Percentiles rank a stretch among this genome's conserved stretches.
These are phyloP conservation scores for Lasioglossum oenotherae DNA, from an alignment of 2,888 invertebrate genomes.

Conservation along the genomic window DNA sequence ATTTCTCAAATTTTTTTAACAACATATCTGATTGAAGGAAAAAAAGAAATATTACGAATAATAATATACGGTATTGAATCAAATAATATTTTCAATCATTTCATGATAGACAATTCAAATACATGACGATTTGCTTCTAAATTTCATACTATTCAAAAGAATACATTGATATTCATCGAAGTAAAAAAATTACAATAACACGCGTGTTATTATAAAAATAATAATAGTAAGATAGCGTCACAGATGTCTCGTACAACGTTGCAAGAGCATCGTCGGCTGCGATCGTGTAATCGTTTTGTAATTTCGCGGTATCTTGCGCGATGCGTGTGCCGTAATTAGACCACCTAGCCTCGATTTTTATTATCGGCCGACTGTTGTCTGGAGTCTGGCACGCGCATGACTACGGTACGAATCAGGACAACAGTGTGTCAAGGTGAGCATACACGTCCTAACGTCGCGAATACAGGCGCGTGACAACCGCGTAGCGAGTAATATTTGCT, in stretches of 20 bases:
- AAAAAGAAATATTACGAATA: no score
- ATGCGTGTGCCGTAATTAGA: conserved; percentile 62
- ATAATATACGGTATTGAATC: no score
- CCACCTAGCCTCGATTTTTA: conserved; percentile 70
- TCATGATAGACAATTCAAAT: no score
- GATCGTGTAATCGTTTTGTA: conserved; percentile 33
- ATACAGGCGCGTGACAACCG: conserved; percentile 28
- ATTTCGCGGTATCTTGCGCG: conserved; percentile 37
- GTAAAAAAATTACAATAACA: no score
- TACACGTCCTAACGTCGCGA: conserved; percentile 33
- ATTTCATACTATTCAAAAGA: no score
- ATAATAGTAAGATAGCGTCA: neutral
- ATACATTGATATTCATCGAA: no score
- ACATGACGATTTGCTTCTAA: no score
- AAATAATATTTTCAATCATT: no score
- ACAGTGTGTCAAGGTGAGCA: conserved; percentile 70
- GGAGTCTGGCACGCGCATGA: conserved; percentile 69
- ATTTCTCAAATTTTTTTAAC: no score
- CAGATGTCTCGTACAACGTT: neutral
- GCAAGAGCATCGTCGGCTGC: neutral
- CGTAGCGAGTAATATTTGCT: conserved; percentile 46
- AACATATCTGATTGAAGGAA: no score
- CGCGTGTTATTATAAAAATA: neutral
- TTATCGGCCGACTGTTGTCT: conserved; percentile 61
- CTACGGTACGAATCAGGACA: conserved; percentile 66